phyloP scores from a whole-genome alignment of 2,888 invertebrate species.

The Luperina testacea region DNA sequence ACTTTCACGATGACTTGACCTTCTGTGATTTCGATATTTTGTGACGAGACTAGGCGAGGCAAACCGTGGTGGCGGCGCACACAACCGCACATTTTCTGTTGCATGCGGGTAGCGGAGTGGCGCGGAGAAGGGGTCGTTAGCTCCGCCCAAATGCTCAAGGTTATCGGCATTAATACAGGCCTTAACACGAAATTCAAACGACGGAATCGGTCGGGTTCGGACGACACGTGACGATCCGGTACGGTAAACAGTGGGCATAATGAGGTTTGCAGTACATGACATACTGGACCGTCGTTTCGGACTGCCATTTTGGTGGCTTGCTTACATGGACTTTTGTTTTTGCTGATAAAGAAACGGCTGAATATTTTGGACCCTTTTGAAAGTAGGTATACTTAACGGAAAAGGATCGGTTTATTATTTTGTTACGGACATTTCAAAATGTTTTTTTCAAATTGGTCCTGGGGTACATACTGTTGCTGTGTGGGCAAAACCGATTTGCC shows the following conservation, averaged over 20 bases:
- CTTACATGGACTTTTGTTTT: background rate
- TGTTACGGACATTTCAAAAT: background rate
- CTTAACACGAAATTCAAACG: slow-evolving; percentile 4
- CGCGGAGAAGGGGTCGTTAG: too few species aligned
- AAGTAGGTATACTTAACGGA: too few species aligned
- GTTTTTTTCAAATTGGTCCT: background rate
- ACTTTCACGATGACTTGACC: too few species aligned
- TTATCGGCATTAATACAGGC: too few species aligned
- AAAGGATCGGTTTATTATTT: background rate
- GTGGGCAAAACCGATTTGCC: background rate
- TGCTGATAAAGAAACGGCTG: background rate
- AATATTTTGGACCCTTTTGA: background rate
- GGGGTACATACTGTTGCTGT: background rate
- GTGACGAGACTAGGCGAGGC: too few species aligned
- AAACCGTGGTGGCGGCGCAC: too few species aligned
- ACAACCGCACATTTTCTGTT: too few species aligned
- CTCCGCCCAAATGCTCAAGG: too few species aligned
- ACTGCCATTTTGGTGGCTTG: background rate
- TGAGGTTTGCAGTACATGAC: background rate
- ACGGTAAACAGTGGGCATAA: background rate
- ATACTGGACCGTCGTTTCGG: background rate
- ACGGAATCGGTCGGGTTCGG: background rate
- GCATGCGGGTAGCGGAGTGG: too few species aligned
- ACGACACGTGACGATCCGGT: background rate
- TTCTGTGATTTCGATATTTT: too few species aligned